A percentile compares a stretch with the other conserved stretches of the same genome.
Conservation (phyloP, 2,888 invertebrate species). For the Podotricha telesiphe region DNA sequence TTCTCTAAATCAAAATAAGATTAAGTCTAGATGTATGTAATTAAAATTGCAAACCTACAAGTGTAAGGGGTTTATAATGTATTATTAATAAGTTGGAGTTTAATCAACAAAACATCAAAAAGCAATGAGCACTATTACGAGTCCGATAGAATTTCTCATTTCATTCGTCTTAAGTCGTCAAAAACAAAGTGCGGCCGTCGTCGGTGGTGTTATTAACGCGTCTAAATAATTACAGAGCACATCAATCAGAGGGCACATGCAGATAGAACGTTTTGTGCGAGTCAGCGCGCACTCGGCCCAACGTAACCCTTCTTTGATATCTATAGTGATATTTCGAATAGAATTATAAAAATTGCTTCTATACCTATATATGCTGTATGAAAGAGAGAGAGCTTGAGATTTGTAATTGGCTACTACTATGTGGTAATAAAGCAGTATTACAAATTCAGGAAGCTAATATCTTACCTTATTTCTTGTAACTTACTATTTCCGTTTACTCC, state of each 20-base stretch:
- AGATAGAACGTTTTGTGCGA: conserved; percentile 82
- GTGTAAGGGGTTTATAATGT: conserved; percentile 53
- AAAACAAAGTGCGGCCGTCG: conserved; percentile 80
- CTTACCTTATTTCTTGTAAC: background rate
- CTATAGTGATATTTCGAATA: conserved; percentile 78
- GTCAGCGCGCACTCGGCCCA: conserved; percentile 77
- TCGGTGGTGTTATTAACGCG: conserved; percentile 83
- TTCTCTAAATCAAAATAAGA: conserved; percentile 21
- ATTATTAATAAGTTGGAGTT: conserved; percentile 70
- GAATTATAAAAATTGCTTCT: conserved; percentile 71
- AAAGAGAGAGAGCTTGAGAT: conserved; percentile 41
- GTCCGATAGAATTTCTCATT: conserved; percentile 82
- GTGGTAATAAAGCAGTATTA: background rate
- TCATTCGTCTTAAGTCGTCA: conserved; percentile 83
- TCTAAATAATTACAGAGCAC: conserved; percentile 84
- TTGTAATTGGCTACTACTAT: background rate
- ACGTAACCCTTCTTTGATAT: conserved; percentile 82
- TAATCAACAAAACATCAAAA: conserved; percentile 82
- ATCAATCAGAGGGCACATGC: conserved; percentile 82
- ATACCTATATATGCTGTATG: no score
- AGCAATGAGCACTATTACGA: conserved; percentile 78
- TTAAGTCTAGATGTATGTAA: conserved; percentile 30
- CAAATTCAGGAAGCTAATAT: background rate
- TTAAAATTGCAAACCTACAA: conserved; percentile 54
- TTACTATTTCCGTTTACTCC: no score